These are phyloP conservation scores for Nasonovia ribisnigri DNA, from an alignment of 2,888 invertebrate species.

Conservation along the genomic window DNA sequence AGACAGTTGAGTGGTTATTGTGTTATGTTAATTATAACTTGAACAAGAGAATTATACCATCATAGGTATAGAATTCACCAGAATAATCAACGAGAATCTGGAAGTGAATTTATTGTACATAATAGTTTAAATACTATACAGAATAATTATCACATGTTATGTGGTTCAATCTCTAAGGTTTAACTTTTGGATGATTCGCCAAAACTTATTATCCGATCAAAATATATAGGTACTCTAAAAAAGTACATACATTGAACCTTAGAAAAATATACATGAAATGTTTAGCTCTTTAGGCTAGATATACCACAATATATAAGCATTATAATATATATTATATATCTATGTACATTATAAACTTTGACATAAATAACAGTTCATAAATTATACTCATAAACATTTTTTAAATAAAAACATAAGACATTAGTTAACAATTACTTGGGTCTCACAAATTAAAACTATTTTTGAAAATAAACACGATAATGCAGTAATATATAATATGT, in stretches of 20 bases:
- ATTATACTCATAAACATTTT: not conserved
- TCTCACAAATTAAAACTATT: not conserved
- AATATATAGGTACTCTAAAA: not conserved
- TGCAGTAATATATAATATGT: not conserved
- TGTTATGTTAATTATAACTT: not conserved
- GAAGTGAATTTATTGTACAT: not conserved
- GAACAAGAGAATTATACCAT: not conserved
- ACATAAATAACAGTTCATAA: not conserved
- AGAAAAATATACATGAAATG: not conserved
- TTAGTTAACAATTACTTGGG: not conserved
- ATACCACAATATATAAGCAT: not conserved
- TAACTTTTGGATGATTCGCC: not conserved
- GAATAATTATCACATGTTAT: not conserved
- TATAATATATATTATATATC: too few species aligned
- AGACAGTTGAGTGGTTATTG: too few species aligned
- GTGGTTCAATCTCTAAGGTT: not conserved
- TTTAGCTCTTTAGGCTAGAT: not conserved
- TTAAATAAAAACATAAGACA: not conserved
- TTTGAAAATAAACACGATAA: not conserved
- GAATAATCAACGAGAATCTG: not conserved
- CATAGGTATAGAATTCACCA: not conserved
- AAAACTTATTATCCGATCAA: not conserved
- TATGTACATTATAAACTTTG: not conserved
- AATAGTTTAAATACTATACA: not conserved
- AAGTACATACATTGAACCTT: not conserved